phyloP scores from a whole-genome alignment of 2,888 invertebrate species.

The Chaitophorus viminalis region DNA sequence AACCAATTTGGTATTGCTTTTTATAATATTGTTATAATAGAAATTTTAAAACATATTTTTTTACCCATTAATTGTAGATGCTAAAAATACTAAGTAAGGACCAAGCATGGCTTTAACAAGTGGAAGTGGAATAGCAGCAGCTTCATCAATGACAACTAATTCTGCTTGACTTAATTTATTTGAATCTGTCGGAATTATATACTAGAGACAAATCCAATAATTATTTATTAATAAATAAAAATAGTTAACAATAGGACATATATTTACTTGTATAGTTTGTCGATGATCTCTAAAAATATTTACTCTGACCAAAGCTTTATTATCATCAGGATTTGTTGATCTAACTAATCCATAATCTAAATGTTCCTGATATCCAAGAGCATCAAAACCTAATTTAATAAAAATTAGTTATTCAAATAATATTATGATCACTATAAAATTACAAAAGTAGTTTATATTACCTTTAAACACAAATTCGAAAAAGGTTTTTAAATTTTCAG shows the following conservation, averaged over 20 bases:
- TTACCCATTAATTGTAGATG: constrained; percentile 94
- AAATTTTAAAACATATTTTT: constrained; percentile 52
- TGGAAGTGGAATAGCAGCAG: constrained; percentile 96
- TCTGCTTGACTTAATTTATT: constrained; percentile 92
- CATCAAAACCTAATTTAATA: constrained; percentile 77
- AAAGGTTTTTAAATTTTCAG: constrained; percentile 96
- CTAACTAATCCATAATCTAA: constrained; percentile 93
- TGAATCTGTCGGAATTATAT: constrained; percentile 93
- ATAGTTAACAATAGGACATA: neutral
- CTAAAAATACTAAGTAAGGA: constrained; percentile 92
- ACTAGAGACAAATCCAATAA: constrained; percentile 71
- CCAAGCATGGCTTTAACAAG: constrained; percentile 89
- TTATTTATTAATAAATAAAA: neutral
- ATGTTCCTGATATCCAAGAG: constrained; percentile 93
- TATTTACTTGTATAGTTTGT: constrained; percentile 86
- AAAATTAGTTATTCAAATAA: neutral
- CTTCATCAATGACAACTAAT: constrained; percentile 96
- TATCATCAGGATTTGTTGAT: constrained; percentile 95
- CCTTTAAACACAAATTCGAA: constrained; percentile 97
- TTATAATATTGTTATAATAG: too few species aligned
- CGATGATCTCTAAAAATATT: constrained; percentile 90
- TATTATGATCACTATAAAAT: neutral
- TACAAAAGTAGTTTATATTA: constrained; percentile 64
- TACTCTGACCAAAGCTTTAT: constrained; percentile 93
- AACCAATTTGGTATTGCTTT: too few species aligned